Base-by-base conservation (phyloP, 2,797 vertebrate genomes). In the Echiichthys vipera region DNA sequence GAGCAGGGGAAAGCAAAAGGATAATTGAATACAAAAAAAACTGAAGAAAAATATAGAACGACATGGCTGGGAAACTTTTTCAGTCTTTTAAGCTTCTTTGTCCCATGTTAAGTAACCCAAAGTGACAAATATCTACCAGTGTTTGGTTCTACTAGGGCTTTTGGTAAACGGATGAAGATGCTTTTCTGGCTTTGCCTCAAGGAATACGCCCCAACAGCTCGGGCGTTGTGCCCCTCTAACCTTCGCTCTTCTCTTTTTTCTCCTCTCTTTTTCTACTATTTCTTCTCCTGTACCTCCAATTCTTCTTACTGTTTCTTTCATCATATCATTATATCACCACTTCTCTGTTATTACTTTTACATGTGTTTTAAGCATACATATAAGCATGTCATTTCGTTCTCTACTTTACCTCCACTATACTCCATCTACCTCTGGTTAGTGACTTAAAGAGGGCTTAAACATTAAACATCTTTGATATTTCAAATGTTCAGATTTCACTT, bases 1-100 rank as follows among this genome's bases (percentile, higher is more conserved):
- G 43, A 72, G 61, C 66, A 29, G 68, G 18, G 20, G 25, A 69
- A 68, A 65, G 53, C 66, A 61, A 76, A n/a, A 67, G 46, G 53
- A 65, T 81, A 77, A 86, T 58, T 73, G 63, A 74, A 78, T 77
- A 51, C 22, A 78, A 53, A 66, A 65, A 69, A 13, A 42, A 40
- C 34, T 77, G 47, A 29, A 6, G 5, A 36, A 42, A 49, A 62
- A 54, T 64, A 75, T 59, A 65, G 73, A 71, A 65, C 14, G 29
- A 72, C 13, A 6, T 47, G 65, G 24, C 59, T 53, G 36, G 37
- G 58, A 74, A 71, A 72, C 67, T 64, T 57, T 22, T 39, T 29
- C 69, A 24, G 62, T 47, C 67, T 63, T 77, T 27, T 74, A 81
- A 81, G 29, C 70, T 45, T 74, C 77, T 82, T 81, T 77, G 27